Evolutionary conservation across 37 sponge, comb jelly and placozoan species (phyloP).

Genomic region (Chondrosia reniformis): DNA sequence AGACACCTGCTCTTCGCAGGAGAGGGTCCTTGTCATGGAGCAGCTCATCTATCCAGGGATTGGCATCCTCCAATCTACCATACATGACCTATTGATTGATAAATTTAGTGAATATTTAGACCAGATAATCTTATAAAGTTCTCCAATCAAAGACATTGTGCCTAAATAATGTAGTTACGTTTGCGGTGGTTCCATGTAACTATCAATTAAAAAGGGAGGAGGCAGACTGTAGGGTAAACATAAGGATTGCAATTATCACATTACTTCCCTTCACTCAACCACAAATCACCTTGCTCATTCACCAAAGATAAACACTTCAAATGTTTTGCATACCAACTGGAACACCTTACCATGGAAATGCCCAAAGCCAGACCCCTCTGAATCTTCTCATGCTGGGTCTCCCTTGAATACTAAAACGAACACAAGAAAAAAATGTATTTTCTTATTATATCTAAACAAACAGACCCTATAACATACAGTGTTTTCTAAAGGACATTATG

Average conservation of each 20-base stretch:
- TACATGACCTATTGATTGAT: conserved; percentile 85
- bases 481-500: neutral
- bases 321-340: too few relatives aligned
- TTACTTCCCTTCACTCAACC: too few relatives aligned
- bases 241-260: too few relatives aligned
- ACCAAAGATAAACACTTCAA: too few relatives aligned
- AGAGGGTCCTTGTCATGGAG: conserved; percentile 83
- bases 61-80: conserved; percentile 89
- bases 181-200: too few relatives aligned
- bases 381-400: conserved; percentile 99
- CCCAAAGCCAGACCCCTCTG: conserved; percentile 94
- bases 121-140: too few relatives aligned
- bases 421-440: conserved; percentile 3
- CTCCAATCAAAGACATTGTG: too few relatives aligned
- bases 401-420: conserved; percentile 74
- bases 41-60: conserved; percentile 77
- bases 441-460: neutral
- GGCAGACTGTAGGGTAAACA: too few relatives aligned
- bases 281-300: too few relatives aligned
- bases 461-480: neutral
- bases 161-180: too few relatives aligned
- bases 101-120: too few relatives aligned
- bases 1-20: conserved; percentile 82
- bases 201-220: too few relatives aligned
- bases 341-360: conserved; percentile 86